Percentiles rank a stretch among this genome's conserved stretches.
Conservation (phyloP, 1,140 invertebrate genomes). For the Amyelois transitella region DNA sequence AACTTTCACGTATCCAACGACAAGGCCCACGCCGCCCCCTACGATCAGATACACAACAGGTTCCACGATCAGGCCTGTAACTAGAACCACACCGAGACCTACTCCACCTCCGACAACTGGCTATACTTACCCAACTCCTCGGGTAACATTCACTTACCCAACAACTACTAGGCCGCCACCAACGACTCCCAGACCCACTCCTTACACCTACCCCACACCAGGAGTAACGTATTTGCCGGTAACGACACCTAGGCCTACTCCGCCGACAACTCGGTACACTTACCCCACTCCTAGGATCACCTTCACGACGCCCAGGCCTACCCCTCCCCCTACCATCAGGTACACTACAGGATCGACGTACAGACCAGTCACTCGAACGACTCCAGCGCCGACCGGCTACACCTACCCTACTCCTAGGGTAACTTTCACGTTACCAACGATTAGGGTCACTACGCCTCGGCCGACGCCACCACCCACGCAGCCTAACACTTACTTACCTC, state of each 20-base stretch:
- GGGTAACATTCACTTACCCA: conserved; percentile 25
- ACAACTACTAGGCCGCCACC: conserved; percentile 9
- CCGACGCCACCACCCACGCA: conserved; percentile 1
- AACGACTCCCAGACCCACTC: not conserved
- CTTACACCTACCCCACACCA: not conserved
- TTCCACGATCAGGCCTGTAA: not conserved
- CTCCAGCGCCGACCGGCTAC: conserved; percentile 1
- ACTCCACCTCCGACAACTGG: conserved; percentile 18
- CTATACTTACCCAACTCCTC: conserved; percentile 28
- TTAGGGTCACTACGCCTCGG: not conserved
- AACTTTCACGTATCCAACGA: conserved; percentile 18
- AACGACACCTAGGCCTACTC: not conserved
- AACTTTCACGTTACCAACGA: conserved; percentile 1
- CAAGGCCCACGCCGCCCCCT: conserved; percentile 11
- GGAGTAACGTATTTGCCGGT: not conserved
- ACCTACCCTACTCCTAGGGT: conserved; percentile 1
- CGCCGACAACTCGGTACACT: conserved; percentile 5
- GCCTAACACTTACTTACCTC: not conserved
- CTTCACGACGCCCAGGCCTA: conserved; percentile 9
- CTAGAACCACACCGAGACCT: conserved; percentile 10
- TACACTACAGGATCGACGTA: not conserved
- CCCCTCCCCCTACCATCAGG: conserved; percentile 7
- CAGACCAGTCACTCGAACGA: not conserved
- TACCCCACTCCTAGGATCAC: not conserved
- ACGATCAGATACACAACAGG: conserved; percentile 1